Percentiles rank a stretch among this genome's conserved stretches.
These are phyloP conservation scores for Cotesia congregata DNA, from an alignment of 2,888 invertebrate genomes.

Conservation along the genomic window DNA sequence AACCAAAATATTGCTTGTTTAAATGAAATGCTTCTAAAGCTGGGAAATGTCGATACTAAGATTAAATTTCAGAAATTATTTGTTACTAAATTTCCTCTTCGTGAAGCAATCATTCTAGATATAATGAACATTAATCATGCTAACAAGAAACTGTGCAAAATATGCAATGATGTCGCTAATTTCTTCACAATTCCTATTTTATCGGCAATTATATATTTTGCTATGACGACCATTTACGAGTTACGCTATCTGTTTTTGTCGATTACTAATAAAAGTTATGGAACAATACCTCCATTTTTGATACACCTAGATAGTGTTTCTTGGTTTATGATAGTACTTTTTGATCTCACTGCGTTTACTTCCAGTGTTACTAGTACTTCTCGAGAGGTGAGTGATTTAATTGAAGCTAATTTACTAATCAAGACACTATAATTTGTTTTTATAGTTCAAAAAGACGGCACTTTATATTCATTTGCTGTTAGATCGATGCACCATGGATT, in stretches of 20 bases:
- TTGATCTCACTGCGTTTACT: not conserved
- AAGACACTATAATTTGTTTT: not conserved
- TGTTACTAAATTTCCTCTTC: not conserved
- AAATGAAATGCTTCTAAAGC: not conserved
- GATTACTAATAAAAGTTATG: not conserved
- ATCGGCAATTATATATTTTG: not conserved
- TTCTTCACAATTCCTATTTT: not conserved
- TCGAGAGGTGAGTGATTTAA: not conserved
- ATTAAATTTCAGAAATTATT: not conserved
- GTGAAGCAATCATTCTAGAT: not conserved
- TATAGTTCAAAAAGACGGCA: not conserved
- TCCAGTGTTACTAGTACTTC: not conserved
- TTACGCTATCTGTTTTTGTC: not conserved
- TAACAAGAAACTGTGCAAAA: not conserved
- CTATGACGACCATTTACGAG: not conserved
- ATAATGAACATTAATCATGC: not conserved
- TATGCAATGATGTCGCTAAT: not conserved
- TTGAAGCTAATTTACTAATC: too few species aligned
- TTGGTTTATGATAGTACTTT: not conserved
- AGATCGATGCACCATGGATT: not conserved
- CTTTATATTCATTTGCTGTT: not conserved
- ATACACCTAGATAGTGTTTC: not conserved
- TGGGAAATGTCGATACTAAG: not conserved
- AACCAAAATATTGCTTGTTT: not conserved
- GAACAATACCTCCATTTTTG: not conserved